Base-by-base conservation (phyloP, 1,140 invertebrate species). In the Orussus abietinus region DNA sequence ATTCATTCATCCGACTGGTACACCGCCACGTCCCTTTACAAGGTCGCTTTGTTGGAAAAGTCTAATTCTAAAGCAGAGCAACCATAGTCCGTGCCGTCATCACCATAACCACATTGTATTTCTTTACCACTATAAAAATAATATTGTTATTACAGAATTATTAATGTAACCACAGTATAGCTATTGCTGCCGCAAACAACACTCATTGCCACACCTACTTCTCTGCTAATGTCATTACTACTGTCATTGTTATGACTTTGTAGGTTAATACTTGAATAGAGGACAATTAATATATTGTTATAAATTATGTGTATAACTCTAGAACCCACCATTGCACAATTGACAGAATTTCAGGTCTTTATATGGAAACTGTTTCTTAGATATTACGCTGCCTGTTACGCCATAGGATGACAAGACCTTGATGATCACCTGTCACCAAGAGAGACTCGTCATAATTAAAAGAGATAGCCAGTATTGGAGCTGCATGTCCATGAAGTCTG, bases 381-480 rank as follows among this genome's bases (percentile, higher is more conserved):
- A n/a, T n/a, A n/a, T n/a, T n/a, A n/a, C n/a, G n/a, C n/a, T n/a
- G n/a, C n/a, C n/a, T n/a, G n/a, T 68, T 76, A 48, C 86, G 83
- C 89, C 90, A 92, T 36, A 92, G 79, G 57, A 93, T 92, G 42
- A 93, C 84, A 51, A 89, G 80, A 5, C 90, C 90, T 55, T 87
- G 79, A 38, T 82, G 74, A 75, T 94, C 91, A 62, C 84, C 87
- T 18, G 87, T 89, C 28, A 89, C 90, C 19, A 94, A 72, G 45
- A 92, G 73, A 62, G 86, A 88, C 74, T 93, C 90, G 71, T 93
- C 88, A 72, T 88, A 90, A 74, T 91, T 92, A 64, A 94, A 92
- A 54, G 82, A 85, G 9, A 93, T 83, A 40, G 88, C 85, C 3
- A 92, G 69, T 18, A 91, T 86, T 3, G 89, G 80, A 26, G 83